Evolutionary conservation across 2,797 vertebrate genomes (phyloP).

Genomic region (Pachyuromys duprasi): DNA sequence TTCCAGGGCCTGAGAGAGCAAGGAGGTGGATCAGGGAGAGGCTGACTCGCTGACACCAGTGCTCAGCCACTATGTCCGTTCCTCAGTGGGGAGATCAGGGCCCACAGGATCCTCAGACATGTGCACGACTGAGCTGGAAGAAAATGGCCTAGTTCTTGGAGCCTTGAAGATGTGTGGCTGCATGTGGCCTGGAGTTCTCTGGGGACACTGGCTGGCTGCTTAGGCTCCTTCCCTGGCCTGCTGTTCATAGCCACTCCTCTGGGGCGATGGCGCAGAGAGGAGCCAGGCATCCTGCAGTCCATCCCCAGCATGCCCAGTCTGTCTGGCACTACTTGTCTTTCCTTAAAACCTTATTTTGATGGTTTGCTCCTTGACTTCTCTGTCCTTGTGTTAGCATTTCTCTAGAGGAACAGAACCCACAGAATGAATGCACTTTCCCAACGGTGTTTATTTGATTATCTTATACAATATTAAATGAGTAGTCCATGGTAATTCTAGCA

Average conservation of each 20-base stretch:
- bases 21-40: neutral
- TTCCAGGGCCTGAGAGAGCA: neutral
- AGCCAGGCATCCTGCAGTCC: rapidly evolving
- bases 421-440: neutral
- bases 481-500: too few relatives aligned
- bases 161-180: rapidly evolving
- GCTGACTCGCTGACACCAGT: rapidly evolving
- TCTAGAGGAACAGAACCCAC: neutral
- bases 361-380: neutral
- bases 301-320: neutral
- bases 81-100: neutral
- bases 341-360: neutral
- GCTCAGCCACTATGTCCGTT: neutral
- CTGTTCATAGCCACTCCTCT: rapidly evolving
- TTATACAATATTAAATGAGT: neutral
- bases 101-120: neutral
- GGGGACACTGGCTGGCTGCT: neutral
- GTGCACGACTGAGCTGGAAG: neutral
- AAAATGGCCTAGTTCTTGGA: neutral
- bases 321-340: neutral
- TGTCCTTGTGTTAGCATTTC: neutral
- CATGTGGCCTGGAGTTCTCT: neutral
- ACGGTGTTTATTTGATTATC: neutral
- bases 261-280: neutral
- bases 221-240: rapidly evolving